Evolutionary conservation across 2,888 invertebrate species (phyloP), one percentile per base, ranked within the genome.

Genomic region (Diaperis boleti): DNA sequence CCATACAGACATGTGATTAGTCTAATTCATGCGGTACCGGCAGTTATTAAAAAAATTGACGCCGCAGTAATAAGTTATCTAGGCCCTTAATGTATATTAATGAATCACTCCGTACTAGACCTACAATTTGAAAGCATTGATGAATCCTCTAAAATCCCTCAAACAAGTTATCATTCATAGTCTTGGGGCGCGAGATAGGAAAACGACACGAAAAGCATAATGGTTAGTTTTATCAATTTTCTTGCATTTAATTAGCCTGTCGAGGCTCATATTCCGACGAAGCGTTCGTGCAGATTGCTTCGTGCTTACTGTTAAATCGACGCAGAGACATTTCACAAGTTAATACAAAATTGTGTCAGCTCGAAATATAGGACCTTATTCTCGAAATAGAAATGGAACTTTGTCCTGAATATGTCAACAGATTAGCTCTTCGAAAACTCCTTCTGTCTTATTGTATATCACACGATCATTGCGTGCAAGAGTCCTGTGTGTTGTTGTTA

Each of bases 161-260:
- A n/a, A 2, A 6, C 29, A 13, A 2, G 7, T 26, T 22, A 45
- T 45, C 11, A 45, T 29, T 45, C 10, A 45, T 45, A 26, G n/a
- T n/a, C n/a, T 47, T 5, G 33, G 18, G 10, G 26, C 29, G 15
- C 41, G 41, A 41, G 18, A 31, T 10, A 8, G 3, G 15, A 18
- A 47, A 31, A 11, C 6, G 18, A 14, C 49, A 33, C 49, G 18
- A n/a, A 49, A 33, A 14, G 31, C 1, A 14, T 17, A 49, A 11
- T 33, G 8, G 2, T 26, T 11, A 10, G 17, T 52, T 52, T 52
- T 35, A 35, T 22, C 22, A 39, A 22, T 37, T 52, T 52, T 52
- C 20, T 37, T 37, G 17, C 18, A 17, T 52, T 39, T 52, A 52
- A 52, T 52, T 52, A 52, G 39, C 52, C 52, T 52, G 52, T 52